A percentile compares a stretch with the other conserved stretches of the same genome.
phyloP scores from a whole-genome alignment of 2,113 vertebrate genomes.

The Pteropus alecto region DNA sequence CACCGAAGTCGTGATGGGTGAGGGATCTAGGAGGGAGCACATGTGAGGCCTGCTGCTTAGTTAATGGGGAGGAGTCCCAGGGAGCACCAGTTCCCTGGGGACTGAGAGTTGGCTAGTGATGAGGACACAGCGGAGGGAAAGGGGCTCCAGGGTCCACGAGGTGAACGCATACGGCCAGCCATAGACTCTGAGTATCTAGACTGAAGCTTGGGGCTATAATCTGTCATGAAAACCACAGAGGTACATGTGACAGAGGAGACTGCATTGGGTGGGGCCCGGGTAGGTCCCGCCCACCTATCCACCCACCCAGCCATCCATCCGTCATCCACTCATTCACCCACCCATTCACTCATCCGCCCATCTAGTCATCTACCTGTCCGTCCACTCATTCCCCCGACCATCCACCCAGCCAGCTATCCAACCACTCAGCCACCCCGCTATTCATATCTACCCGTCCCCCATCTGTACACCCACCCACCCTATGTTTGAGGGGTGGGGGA shows the following conservation, averaged over 20 bases:
- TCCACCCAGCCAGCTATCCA: no score
- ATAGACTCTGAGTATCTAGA: not conserved
- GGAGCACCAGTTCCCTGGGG: not conserved
- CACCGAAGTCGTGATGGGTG: accelerated
- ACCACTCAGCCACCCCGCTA: no score
- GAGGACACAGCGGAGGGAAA: not conserved
- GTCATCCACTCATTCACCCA: no score
- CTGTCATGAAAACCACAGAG: not conserved
- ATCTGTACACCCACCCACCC: not conserved
- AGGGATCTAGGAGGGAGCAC: no score
- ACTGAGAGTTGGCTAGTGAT: not conserved
- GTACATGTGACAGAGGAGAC: not conserved
- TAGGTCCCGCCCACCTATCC: no score
- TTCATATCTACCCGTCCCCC: no score
- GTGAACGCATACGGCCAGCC: not conserved
- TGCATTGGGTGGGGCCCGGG: not conserved
- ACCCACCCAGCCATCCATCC: not conserved
- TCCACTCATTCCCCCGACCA: no score
- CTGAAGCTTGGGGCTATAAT: not conserved
- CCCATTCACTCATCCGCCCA: not conserved
- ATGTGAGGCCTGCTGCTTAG: not conserved
- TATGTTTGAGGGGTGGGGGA: not conserved
- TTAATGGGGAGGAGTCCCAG: no score
- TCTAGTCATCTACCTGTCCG: not conserved
- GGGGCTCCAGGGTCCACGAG: no score